Evolutionary conservation across 2,113 vertebrate genomes (phyloP), one percentile per base, ranked within the genome.

Genomic region (Xiphophorus couchianus): DNA sequence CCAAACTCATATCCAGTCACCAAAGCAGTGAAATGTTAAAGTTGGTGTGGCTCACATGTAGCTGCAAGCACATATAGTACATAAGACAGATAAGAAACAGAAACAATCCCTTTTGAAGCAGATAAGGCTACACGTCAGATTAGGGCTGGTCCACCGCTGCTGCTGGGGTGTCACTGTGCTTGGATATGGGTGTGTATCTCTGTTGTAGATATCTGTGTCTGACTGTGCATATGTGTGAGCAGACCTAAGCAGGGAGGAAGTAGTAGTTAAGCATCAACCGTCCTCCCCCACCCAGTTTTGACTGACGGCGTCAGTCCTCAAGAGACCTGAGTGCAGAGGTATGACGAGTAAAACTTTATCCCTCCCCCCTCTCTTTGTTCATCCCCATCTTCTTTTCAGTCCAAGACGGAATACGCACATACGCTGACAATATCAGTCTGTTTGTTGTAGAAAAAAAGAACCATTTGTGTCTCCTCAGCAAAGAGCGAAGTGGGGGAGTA

Each of bases 71-170:
- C 82, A 76, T 69, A 88, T 10, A 33, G 62, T 58, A 74, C 87
- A 80, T 71, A 90, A 73, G 73, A 85, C 87, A 83, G 78, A 83
- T 78, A 95, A 94, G 93, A 94, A 95, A 93, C 81, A 89, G 42
- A 75, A 74, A 89, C 78, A 69, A 78, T 74, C 84, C 89, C 86
- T 79, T 91, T 83, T 80, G 81, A 92, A 91, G 90, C 93, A 89
- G 94, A 94, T 97, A 96, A 97, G 96, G 97, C 97, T 96, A 95
- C 92, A 96, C 94, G 93, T 95, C 95, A 94, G 91, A 93, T 93
- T 94, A 93, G 92, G 93, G 91, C 95, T 91, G 86, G 92, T 94
- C 93, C 93, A 93, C 89, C 81, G 84, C 88, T 67, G 89, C 89
- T 90, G 86, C 92, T 88, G 71, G 62, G 74, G 73, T 62, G 85